phyloP scores from a whole-genome alignment of 2,113 vertebrate genomes.

The Phalacrocorax pelagicus region DNA sequence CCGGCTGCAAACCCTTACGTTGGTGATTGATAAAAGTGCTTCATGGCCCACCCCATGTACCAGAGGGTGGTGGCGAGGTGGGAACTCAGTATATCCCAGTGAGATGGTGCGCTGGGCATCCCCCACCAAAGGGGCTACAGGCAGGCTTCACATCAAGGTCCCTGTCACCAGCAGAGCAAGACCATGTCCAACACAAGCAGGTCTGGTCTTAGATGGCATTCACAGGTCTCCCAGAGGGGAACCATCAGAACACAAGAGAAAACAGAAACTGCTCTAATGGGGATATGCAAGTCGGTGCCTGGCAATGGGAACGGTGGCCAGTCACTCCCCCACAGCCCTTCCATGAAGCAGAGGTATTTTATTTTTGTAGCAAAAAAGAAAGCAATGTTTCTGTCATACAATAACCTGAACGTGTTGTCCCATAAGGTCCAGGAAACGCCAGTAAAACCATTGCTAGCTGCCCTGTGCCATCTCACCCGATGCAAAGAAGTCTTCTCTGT shows the following conservation, averaged over 20 bases:
- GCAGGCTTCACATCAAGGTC: background rate
- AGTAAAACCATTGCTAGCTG: background rate
- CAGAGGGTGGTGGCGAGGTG: background rate
- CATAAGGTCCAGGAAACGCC: background rate
- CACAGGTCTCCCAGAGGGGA: background rate
- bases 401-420: background rate
- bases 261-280: background rate
- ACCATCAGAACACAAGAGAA: background rate
- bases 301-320: background rate
- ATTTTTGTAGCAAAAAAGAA: background rate
- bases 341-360: background rate
- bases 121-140: background rate
- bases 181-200: background rate
- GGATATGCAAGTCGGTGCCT: background rate
- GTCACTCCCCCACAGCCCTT: background rate
- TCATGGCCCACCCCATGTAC: rapidly evolving
- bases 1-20: rapidly evolving
- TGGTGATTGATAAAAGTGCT: no score
- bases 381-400: background rate
- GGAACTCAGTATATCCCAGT: background rate
- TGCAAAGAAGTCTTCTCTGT: background rate
- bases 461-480: background rate
- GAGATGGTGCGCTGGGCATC: background rate
- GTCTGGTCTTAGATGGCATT: background rate
- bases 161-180: background rate